Conservation (phyloP, 64 coral and sea anemone species). For the Astreopora myriophthalma region DNA sequence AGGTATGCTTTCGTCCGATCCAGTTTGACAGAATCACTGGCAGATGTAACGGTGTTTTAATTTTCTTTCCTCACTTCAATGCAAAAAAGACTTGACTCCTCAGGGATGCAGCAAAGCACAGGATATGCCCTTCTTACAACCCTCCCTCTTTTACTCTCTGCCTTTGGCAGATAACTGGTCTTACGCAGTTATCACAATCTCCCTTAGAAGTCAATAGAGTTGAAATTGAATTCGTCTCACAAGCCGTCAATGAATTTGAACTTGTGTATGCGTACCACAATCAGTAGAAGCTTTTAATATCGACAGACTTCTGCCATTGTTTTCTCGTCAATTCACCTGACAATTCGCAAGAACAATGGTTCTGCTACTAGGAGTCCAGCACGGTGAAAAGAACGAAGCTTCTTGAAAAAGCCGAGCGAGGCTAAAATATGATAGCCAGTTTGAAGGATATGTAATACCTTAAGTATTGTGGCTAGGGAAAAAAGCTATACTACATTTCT, state of each 20-base stretch:
- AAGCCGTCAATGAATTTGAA: background rate
- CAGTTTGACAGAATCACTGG: no score
- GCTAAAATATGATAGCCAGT: background rate
- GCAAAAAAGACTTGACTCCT: no score
- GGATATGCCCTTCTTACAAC: no score
- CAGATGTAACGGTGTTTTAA: no score
- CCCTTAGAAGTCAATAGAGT: no score
- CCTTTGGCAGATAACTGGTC: no score
- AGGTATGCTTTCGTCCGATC: background rate
- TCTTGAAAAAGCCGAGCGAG: background rate
- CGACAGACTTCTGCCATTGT: background rate
- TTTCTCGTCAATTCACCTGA: background rate
- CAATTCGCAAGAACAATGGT: background rate
- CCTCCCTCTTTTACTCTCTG: no score
- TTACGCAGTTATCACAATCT: no score
- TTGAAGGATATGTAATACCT: no score
- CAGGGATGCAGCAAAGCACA: no score
- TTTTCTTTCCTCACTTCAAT: no score
- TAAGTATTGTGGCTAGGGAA: background rate
- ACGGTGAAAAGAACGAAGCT: background rate
- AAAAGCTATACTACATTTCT: background rate
- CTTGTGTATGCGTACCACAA: background rate
- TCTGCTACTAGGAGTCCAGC: no score
- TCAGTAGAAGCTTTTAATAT: conserved; percentile 9
- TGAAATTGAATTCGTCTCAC: background rate